Evolutionary conservation across 1,140 invertebrate species (phyloP).

Genomic region (Meloidogyne chitwoodi): DNA sequence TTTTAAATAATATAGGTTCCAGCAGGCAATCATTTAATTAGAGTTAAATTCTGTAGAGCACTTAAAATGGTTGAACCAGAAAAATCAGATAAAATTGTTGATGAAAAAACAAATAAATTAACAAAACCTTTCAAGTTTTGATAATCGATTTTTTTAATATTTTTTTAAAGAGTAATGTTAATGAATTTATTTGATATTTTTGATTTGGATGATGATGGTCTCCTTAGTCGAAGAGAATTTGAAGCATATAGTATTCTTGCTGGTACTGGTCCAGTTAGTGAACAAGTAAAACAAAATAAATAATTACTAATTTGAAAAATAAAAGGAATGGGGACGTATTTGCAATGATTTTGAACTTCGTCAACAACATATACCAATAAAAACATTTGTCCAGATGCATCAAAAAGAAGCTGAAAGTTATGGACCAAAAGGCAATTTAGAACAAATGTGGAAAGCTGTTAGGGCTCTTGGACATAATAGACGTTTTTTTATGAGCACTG

Average conservation of each 20-base stretch:
- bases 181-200: slow-evolving; percentile 48
- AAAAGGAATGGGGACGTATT: slow-evolving; percentile 34
- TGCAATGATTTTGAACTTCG: slow-evolving; percentile 31
- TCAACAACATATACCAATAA: slow-evolving; percentile 37
- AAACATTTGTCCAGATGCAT: slow-evolving; percentile 42
- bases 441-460: slow-evolving; percentile 40
- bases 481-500: slow-evolving; percentile 44
- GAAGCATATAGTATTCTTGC: slow-evolving; percentile 42
- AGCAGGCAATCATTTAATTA: slow-evolving; percentile 29
- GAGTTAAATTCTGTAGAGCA: slow-evolving; percentile 32
- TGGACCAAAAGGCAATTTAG: slow-evolving; percentile 28
- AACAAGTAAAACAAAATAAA: slow-evolving; percentile 24
- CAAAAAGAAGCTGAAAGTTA: slow-evolving; percentile 34
- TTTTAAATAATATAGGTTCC: slow-evolving; percentile 11
- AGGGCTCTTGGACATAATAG: slow-evolving; percentile 38
- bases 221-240: slow-evolving; percentile 37
- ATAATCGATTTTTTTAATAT: background rate
- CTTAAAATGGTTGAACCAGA: slow-evolving; percentile 42
- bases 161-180: slow-evolving; percentile 40
- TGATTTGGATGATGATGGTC: slow-evolving; percentile 42
- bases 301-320: background rate
- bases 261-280: slow-evolving; percentile 22
- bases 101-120: slow-evolving; percentile 20
- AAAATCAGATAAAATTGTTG: slow-evolving; percentile 33
- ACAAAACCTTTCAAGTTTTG: slow-evolving; percentile 43